These are phyloP conservation scores for Pediacus dermestoides DNA, from an alignment of 2,888 invertebrate genomes.

Conservation along the genomic window DNA sequence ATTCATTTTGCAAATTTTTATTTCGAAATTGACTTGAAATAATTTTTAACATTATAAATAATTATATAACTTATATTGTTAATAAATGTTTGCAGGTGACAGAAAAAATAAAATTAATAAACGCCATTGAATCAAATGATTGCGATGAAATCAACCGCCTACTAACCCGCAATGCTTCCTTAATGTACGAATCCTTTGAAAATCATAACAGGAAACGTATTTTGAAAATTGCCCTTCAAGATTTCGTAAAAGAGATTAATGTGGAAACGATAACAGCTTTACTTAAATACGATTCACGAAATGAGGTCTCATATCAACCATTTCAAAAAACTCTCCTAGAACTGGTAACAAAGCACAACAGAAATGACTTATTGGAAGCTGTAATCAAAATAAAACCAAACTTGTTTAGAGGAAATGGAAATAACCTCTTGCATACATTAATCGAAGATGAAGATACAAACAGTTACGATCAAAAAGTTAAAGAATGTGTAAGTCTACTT, in stretches of 20 bases:
- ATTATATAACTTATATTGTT: no score
- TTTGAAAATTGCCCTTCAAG: slow-evolving; percentile 50
- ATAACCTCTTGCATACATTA: slow-evolving; percentile 42
- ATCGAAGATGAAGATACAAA: slow-evolving; percentile 29
- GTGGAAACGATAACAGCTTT: slow-evolving; percentile 57
- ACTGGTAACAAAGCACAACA: slow-evolving; percentile 53
- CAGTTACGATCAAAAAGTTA: slow-evolving; percentile 41
- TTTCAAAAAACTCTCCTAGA: slow-evolving; percentile 58
- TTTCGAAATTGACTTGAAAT: no score
- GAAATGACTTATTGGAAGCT: slow-evolving; percentile 16
- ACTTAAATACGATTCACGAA: slow-evolving; percentile 59
- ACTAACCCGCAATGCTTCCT: slow-evolving; percentile 50
- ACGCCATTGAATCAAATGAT: slow-evolving; percentile 55
- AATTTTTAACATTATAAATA: no score
- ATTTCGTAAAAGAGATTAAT: slow-evolving; percentile 52
- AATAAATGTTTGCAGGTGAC: no score
- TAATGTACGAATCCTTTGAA: slow-evolving; percentile 55
- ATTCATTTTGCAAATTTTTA: no score
- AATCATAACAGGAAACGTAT: slow-evolving; percentile 55
- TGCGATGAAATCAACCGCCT: slow-evolving; percentile 54
- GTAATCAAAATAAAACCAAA: slow-evolving; percentile 15
- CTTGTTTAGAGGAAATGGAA: slow-evolving; percentile 32
- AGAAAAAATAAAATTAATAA: no score
- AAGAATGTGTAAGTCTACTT: slow-evolving; percentile 32
- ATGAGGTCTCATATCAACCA: slow-evolving; percentile 55